Evolutionary conservation across 2,888 invertebrate species (phyloP).

Genomic region (Camptogramma bilineatum): DNA sequence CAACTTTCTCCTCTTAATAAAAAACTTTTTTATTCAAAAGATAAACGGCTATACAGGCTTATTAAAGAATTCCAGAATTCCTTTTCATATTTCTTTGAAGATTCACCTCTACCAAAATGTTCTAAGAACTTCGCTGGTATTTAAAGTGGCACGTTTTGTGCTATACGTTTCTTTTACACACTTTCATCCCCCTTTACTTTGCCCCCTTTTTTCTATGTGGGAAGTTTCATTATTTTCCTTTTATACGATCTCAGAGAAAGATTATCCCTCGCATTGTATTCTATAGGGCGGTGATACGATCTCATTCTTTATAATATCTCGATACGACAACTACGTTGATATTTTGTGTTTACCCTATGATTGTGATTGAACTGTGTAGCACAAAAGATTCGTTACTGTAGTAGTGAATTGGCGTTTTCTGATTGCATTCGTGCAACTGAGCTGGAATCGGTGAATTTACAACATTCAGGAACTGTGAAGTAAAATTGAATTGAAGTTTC

Average conservation of each 20-base stretch:
- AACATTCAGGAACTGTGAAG: conserved; percentile 10
- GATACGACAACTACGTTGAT: conserved; percentile 37
- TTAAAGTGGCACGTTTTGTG: conserved; percentile 46
- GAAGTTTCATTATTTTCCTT: conserved; percentile 58
- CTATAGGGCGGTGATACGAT: conserved; percentile 54
- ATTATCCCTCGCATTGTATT: conserved; percentile 58
- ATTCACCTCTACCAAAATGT: conserved; percentile 40
- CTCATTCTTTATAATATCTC: conserved; percentile 53
- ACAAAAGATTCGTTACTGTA: conserved; percentile 27
- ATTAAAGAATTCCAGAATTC: conserved; percentile 48
- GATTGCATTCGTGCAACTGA: conserved; percentile 25
- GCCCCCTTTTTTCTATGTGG: conserved; percentile 43
- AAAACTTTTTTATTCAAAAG: conserved; percentile 42
- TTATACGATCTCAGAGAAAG: conserved; percentile 55
- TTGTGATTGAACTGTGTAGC: conserved; percentile 28
- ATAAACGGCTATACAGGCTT: conserved; percentile 47
- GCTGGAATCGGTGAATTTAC: conserved; percentile 23
- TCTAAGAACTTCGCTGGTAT: conserved; percentile 40
- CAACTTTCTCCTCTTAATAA: conserved; percentile 45
- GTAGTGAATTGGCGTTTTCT: conserved; percentile 16
- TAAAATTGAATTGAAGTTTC: conserved; percentile 20
- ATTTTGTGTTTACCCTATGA: conserved; percentile 7
- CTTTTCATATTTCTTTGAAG: conserved; percentile 49
- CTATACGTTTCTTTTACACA: conserved; percentile 47
- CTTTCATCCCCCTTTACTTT: conserved; percentile 39